Conservation (phyloP, 2,113 vertebrate species). For the Chloropsis cyanopogon region DNA sequence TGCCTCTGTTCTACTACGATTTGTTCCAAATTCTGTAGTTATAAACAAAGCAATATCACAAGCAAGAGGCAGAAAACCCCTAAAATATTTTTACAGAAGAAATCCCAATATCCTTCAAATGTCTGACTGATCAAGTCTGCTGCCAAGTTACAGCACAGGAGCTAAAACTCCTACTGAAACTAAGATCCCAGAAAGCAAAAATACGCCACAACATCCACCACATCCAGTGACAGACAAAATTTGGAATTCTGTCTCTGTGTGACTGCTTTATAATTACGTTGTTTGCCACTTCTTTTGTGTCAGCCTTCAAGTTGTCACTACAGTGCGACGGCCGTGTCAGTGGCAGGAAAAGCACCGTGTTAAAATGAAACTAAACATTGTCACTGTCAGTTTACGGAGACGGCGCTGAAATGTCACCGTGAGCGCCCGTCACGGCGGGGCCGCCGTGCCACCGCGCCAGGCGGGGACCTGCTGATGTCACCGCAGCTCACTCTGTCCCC, state of each 20-base stretch:
- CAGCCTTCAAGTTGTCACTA: slow-evolving; percentile 55
- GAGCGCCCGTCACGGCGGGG: background rate
- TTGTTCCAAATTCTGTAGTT: background rate
- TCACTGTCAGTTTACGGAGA: slow-evolving; percentile 45
- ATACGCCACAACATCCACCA: background rate
- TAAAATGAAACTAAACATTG: slow-evolving; percentile 56
- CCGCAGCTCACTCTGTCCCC: accelerated
- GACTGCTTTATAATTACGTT: background rate
- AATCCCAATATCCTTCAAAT: background rate
- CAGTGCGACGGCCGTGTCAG: background rate
- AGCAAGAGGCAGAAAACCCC: background rate
- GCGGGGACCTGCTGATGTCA: background rate
- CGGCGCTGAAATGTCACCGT: background rate
- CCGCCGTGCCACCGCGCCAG: background rate
- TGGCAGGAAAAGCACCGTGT: slow-evolving; percentile 13
- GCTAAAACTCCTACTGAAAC: background rate
- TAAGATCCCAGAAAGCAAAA: background rate
- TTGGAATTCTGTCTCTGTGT: background rate
- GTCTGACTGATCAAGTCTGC: background rate
- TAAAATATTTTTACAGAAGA: background rate
- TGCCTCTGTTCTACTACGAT: too few species aligned
- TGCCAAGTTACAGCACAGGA: background rate
- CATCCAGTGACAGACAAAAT: background rate
- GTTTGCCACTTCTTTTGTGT: slow-evolving; percentile 37
- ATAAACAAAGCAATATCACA: background rate